These are phyloP conservation scores for Drosophila neutralis DNA, from an alignment of 2,888 invertebrate genomes.

Conservation along the genomic window DNA sequence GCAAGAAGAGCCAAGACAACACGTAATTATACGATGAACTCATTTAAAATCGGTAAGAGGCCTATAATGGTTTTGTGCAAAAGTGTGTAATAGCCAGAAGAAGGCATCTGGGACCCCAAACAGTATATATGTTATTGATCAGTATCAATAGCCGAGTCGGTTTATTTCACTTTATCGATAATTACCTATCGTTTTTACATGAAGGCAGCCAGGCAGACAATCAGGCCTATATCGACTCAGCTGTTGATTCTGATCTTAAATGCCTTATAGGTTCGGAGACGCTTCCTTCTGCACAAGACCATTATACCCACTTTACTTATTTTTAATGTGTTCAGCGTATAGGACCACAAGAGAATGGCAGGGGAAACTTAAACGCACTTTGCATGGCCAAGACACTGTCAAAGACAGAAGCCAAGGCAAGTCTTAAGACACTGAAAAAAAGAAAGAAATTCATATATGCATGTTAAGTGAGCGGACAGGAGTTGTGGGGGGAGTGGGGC, in stretches of 20 bases:
- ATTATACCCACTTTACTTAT: not conserved
- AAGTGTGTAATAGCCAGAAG: not conserved
- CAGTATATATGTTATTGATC: not conserved
- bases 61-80: not conserved
- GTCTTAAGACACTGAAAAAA: slow-evolving; percentile 1
- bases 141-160: not conserved
- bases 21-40: not conserved
- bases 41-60: not conserved
- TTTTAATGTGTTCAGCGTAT: not conserved
- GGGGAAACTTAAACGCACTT: slow-evolving; percentile 24
- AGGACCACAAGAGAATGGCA: slow-evolving; percentile 4
- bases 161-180: not conserved
- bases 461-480: slow-evolving; percentile 9
- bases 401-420: slow-evolving; percentile 10
- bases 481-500: not conserved
- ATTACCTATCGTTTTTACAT: not conserved
- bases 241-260: not conserved
- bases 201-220: not conserved
- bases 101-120: fast-evolving
- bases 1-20: not conserved
- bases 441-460: slow-evolving; percentile 37
- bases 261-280: not conserved
- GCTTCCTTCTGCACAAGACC: not conserved
- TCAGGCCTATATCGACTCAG: not conserved
- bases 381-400: slow-evolving; percentile 33